These are phyloP conservation scores for Agonum fuliginosum DNA, from an alignment of 2,888 invertebrate genomes.

Conservation along the genomic window DNA sequence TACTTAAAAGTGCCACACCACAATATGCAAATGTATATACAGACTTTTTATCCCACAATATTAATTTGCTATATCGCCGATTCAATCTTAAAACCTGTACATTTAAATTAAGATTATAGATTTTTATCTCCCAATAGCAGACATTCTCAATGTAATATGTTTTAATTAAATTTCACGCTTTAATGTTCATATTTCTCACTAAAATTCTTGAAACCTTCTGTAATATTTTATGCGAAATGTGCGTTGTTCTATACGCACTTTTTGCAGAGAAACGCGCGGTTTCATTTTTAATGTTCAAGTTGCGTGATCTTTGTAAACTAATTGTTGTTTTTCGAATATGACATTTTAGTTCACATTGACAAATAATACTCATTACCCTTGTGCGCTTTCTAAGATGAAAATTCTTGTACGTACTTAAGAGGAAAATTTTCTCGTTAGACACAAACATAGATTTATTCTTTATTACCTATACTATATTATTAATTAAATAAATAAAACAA, in stretches of 20 bases:
- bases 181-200: no score
- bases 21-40: background rate
- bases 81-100: no score
- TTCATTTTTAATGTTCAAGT: slow-evolving; percentile 36
- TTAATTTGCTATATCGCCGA: background rate
- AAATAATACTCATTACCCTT: slow-evolving; percentile 28
- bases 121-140: no score
- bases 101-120: no score
- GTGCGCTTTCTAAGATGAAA: slow-evolving; percentile 8
- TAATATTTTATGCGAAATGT: background rate
- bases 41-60: background rate
- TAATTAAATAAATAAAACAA: no score
- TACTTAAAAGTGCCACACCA: background rate
- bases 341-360: slow-evolving; percentile 30
- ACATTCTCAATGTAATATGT: no score
- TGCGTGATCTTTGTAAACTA: slow-evolving; percentile 20
- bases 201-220: no score
- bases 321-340: slow-evolving; percentile 33
- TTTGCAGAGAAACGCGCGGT: slow-evolving; percentile 8
- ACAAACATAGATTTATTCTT: background rate
- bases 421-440: background rate
- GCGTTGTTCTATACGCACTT: no score
- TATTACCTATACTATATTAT: no score
- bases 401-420: background rate
- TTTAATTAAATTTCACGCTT: no score